Evolutionary conservation across 2,888 invertebrate genomes (phyloP), one percentile per base, ranked within the genome.

Genomic region (Melieria picta): DNA sequence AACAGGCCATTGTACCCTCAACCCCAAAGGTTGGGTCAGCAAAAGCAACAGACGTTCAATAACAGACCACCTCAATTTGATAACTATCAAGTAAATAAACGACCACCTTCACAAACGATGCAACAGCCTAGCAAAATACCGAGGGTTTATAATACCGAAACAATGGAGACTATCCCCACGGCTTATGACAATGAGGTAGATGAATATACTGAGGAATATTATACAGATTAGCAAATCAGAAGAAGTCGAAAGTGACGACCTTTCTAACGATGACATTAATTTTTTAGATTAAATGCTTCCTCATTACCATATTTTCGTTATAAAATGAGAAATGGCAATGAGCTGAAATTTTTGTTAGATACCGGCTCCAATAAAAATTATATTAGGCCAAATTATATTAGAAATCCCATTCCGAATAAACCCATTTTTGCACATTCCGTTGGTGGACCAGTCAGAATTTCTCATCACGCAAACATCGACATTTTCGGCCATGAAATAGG

Each of bases 231-330:
- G n/a, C 65, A 61, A 9, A 45, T 16, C 58, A 5, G 4, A 16
- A 5, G 61, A 60, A 42, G 10, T 3, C 16, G 55, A 55, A 52
- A 5, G 5, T 10, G 16, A 48, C 2, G 42, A 50, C 30, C 30
- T 11, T 4, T 11, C 42, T 16, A 50, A 16, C 5, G 69, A 72
- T 9, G 61, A 69, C 13, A 52, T 69, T 43, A 47, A 72, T 72
- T 75, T 75, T 73, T 75, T 72, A 75, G 71, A 71, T 30, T 75
- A 71, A 69, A 71, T 4, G 68, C 72, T 11, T 75, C 75, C 47
- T 74, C 69, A 42, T 52, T 74, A 30, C 75, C 72, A 11, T 75
- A 74, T 52, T 71, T 72, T 46, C 60, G 30, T 48, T 67, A 56
- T 16, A 56, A 11, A 43, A 65, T 66, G 66, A 73, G 45, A 62